Evolutionary conservation across 2,888 invertebrate genomes (phyloP).

Genomic region (Melipona bicolor): DNA sequence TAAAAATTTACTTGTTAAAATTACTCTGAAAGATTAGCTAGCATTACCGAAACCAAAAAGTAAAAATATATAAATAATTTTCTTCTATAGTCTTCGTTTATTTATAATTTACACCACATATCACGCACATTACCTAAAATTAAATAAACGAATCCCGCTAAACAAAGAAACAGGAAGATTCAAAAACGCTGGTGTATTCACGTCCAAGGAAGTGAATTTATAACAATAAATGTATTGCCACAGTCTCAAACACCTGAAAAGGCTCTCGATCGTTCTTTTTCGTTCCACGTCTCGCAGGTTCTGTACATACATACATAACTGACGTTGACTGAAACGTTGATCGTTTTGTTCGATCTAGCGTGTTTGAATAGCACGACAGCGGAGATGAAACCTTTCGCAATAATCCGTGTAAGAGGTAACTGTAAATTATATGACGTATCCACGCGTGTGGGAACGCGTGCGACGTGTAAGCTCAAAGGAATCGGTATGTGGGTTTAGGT

Average conservation of each 20-base stretch:
- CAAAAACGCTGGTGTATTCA: background rate
- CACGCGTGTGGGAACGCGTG: conserved; percentile 38
- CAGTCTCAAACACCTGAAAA: background rate
- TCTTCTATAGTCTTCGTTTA: background rate
- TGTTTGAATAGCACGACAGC: conserved; percentile 27
- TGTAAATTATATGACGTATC: conserved; percentile 69
- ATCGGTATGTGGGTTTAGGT: conserved; percentile 72
- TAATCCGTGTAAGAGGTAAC: conserved; percentile 65
- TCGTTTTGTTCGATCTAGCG: conserved; percentile 16
- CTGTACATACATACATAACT: too few species aligned
- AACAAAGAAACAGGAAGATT: background rate
- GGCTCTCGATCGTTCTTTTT: background rate
- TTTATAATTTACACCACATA: background rate
- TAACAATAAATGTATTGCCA: conserved; percentile 2
- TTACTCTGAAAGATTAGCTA: background rate
- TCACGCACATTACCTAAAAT: background rate
- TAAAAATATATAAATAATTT: background rate
- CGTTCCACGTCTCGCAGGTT: background rate
- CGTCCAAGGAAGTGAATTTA: background rate
- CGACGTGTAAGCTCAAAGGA: conserved; percentile 36
- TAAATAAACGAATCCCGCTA: background rate
- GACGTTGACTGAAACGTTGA: background rate
- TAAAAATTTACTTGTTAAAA: background rate
- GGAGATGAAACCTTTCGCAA: conserved; percentile 40
- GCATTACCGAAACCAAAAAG: background rate